Evolutionary conservation across 2,113 vertebrate genomes (phyloP).

Genomic region (Gymnogyps californianus): DNA sequence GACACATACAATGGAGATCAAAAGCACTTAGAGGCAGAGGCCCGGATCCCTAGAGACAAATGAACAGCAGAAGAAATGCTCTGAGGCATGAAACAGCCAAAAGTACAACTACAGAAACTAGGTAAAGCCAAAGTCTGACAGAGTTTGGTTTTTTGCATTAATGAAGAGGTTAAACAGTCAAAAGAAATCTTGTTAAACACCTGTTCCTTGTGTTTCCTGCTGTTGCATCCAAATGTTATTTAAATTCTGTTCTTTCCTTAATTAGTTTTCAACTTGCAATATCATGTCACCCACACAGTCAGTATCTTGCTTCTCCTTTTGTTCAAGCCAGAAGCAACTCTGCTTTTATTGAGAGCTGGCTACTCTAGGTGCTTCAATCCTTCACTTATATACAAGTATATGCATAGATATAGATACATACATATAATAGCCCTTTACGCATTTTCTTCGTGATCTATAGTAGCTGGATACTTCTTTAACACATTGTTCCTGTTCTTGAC

Average conservation of each 20-base stretch:
- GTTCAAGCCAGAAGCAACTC: background rate
- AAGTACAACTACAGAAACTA: background rate
- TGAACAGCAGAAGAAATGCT: background rate
- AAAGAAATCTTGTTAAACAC: constrained; percentile 36
- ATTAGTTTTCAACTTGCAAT: constrained; percentile 29
- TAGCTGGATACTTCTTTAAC: background rate
- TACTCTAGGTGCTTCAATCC: background rate
- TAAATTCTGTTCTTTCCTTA: background rate
- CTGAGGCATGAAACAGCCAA: background rate
- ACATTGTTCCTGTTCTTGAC: background rate
- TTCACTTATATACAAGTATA: background rate
- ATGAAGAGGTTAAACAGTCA: background rate
- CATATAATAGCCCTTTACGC: background rate
- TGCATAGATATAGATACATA: background rate
- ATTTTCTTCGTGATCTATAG: background rate
- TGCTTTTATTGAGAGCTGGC: background rate
- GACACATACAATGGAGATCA: background rate
- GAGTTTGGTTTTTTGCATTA: background rate
- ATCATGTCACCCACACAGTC: background rate
- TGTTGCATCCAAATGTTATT: background rate
- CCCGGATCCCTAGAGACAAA: background rate
- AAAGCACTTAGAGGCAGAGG: background rate
- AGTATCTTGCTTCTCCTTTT: background rate
- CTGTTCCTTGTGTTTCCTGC: background rate
- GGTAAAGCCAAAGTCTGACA: background rate